phyloP scores from a whole-genome alignment of 35 echinoderm and acorn worm genomes.

The Antedon bifida region DNA sequence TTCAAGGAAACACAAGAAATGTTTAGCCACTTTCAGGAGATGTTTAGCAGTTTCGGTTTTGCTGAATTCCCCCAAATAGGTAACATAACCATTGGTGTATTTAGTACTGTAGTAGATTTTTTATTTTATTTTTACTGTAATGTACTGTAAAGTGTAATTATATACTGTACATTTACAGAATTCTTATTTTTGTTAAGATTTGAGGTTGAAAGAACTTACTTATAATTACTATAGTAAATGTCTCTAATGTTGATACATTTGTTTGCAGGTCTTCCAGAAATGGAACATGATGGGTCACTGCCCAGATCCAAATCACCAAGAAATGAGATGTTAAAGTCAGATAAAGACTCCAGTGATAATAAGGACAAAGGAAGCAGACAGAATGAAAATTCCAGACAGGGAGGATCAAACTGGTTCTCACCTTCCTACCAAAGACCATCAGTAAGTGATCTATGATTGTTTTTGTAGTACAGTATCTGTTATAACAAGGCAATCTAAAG shows the following conservation, averaged over 20 bases:
- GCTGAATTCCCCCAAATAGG: constrained; percentile 7
- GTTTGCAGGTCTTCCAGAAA: neutral
- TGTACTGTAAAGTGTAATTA: too few relatives aligned
- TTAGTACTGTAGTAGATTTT: too few relatives aligned
- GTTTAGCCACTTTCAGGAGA: constrained; percentile 12
- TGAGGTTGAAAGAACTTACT: too few relatives aligned
- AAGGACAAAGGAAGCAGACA: too few relatives aligned
- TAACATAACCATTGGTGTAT: neutral
- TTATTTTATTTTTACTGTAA: too few relatives aligned
- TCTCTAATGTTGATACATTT: too few relatives aligned
- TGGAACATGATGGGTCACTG: neutral
- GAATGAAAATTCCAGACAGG: neutral
- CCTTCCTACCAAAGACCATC: neutral
- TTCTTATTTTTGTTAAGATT: too few relatives aligned
- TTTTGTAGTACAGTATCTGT: too few relatives aligned
- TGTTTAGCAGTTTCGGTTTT: constrained; percentile 10
- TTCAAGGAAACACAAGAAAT: constrained; percentile 1
- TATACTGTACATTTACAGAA: too few relatives aligned
- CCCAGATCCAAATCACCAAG: neutral
- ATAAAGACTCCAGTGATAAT: neutral
- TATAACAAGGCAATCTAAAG: too few relatives aligned
- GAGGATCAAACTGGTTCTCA: neutral
- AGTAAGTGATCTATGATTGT: too few relatives aligned
- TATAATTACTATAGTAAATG: too few relatives aligned
- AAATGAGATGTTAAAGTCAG: constrained; percentile 8